These are phyloP conservation scores for Sapajus apella DNA, from an alignment of 2,113 vertebrate species.

Conservation along the genomic window DNA sequence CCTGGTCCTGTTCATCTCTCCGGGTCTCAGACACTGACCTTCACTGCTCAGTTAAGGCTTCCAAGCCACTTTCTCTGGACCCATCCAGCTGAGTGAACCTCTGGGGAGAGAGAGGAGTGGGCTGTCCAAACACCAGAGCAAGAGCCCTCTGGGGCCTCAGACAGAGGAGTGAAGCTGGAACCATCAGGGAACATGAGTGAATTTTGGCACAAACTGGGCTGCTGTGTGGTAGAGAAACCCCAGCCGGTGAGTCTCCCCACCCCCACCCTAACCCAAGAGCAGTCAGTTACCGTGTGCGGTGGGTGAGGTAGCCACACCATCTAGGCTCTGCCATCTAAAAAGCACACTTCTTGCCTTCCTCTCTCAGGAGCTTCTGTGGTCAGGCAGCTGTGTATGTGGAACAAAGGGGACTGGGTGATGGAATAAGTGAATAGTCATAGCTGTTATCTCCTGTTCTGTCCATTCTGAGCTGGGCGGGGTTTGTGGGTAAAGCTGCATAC, in stretches of 20 bases:
- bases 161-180: slow-evolving; percentile 76
- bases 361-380: neutral
- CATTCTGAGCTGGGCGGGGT: neutral
- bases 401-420: neutral
- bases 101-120: neutral
- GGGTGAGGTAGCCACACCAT: too few relatives aligned
- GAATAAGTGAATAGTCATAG: neutral
- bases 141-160: slow-evolving; percentile 61
- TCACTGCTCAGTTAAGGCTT: neutral
- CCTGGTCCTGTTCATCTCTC: neutral
- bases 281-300: neutral
- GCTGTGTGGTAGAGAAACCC: slow-evolving; percentile 94
- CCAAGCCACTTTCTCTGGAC: neutral
- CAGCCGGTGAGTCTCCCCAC: slow-evolving; percentile 88
- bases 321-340: neutral
- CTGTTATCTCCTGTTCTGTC: neutral
- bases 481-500: neutral
- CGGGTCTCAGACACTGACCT: neutral
- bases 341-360: neutral
- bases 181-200: slow-evolving; percentile 90
- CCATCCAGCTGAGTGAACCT: neutral
- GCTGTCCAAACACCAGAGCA: neutral
- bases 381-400: neutral
- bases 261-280: neutral
- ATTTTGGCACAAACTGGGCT: slow-evolving; percentile 97